These are phyloP conservation scores for Callipepla californica DNA, from an alignment of 2,113 vertebrate genomes.

Conservation along the genomic window DNA sequence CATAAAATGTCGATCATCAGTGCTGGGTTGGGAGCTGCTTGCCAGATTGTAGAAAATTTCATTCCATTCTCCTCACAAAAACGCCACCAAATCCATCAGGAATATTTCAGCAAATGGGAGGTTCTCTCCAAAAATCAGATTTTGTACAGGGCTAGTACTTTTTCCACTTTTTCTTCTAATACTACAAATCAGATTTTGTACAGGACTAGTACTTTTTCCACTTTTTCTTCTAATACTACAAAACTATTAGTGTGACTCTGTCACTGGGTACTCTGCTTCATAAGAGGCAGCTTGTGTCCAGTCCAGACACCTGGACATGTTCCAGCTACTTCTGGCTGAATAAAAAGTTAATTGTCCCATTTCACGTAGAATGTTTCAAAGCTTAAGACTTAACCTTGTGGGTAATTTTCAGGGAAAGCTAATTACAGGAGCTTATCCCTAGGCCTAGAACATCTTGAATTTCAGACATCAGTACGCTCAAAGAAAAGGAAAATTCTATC, in stretches of 20 bases:
- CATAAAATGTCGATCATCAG: background rate
- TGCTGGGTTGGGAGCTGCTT: background rate
- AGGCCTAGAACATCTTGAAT: background rate
- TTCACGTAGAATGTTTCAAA: background rate
- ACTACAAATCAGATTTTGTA: too few species aligned
- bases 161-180: background rate
- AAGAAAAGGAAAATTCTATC: background rate
- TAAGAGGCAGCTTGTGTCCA: background rate
- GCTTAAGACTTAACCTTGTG: background rate
- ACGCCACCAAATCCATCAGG: background rate
- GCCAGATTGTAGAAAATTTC: background rate
- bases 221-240: background rate
- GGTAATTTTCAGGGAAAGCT: background rate
- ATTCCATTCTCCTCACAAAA: background rate
- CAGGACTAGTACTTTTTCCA: background rate
- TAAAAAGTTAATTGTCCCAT: background rate
- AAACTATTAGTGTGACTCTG: background rate
- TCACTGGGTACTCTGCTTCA: background rate
- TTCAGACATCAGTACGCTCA: background rate
- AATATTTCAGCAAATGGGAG: background rate
- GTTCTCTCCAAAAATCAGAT: background rate
- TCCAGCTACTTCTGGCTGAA: background rate
- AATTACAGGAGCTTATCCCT: background rate
- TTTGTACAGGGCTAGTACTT: background rate
- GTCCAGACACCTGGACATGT: background rate